Conservation (phyloP, 2,888 invertebrate genomes). For the Stenodema calcarata region DNA sequence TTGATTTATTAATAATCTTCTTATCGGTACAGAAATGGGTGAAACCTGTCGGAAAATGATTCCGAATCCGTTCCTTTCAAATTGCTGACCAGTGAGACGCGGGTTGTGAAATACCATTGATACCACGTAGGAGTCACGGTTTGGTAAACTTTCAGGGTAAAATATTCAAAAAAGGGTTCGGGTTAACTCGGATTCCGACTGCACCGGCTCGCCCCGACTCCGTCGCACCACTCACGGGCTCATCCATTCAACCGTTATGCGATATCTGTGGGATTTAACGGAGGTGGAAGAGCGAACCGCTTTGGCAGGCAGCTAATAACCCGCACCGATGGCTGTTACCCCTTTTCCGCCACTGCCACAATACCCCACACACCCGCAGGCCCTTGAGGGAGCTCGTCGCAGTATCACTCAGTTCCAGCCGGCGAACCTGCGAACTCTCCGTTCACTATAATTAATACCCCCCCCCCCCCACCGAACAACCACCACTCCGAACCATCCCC, state of each 20-base stretch:
- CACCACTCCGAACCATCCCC: neutral
- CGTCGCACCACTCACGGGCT: too few species aligned
- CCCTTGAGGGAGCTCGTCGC: slow-evolving; percentile 5
- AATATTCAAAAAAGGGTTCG: neutral
- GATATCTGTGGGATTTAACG: neutral
- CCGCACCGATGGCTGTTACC: neutral
- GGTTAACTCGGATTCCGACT: neutral
- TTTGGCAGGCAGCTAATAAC: slow-evolving; percentile 23
- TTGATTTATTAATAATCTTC: too few species aligned
- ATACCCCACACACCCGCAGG: neutral
- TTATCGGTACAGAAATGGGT: too few species aligned
- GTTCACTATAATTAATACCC: slow-evolving; percentile 27
- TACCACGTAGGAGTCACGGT: too few species aligned
- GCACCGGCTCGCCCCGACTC: neutral
- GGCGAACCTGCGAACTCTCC: slow-evolving; percentile 13
- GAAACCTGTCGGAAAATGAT: too few species aligned
- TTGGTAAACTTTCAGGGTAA: too few species aligned
- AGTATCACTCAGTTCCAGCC: slow-evolving; percentile 30
- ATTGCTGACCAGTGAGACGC: too few species aligned
- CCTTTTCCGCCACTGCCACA: neutral
- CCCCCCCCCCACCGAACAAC: too few species aligned
- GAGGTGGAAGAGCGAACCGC: neutral
- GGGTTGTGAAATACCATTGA: too few species aligned
- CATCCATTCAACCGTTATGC: neutral
- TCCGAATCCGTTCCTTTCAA: too few species aligned